Evolutionary conservation across 1,140 invertebrate species (phyloP).

Genomic region (Dreissena polymorpha): DNA sequence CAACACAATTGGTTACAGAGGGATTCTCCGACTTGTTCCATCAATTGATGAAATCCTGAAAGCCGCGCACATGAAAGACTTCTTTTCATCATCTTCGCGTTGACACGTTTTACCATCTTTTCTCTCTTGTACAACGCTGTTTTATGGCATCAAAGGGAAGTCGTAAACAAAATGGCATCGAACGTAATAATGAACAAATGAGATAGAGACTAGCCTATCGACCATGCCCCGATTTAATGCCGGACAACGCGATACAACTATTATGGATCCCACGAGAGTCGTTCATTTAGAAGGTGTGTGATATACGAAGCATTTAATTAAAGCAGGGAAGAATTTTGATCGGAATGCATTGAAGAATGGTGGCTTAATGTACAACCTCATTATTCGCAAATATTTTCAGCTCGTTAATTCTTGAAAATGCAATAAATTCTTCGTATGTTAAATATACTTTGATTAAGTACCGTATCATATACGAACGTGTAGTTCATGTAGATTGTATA

Average conservation of each 20-base stretch:
- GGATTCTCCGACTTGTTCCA: conserved; percentile 4
- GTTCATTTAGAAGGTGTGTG: conserved; percentile 5
- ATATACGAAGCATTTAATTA: conserved; percentile 13
- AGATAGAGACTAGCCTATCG: conserved; percentile 28
- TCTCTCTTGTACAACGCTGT: conserved; percentile 32
- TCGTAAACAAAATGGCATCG: conserved; percentile 45
- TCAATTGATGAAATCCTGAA: conserved; percentile 43
- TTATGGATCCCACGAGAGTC: conserved; percentile 40
- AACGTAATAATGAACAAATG: conserved; percentile 33
- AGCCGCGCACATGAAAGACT: conserved; percentile 41
- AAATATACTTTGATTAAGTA: too few relatives aligned
- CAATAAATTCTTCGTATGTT: too few relatives aligned
- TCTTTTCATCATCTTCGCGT: conserved; percentile 36
- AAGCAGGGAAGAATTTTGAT: too few relatives aligned
- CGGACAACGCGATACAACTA: conserved; percentile 39
- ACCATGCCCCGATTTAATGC: conserved; percentile 33
- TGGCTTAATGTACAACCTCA: too few relatives aligned
- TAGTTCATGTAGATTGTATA: too few relatives aligned
- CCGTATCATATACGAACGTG: too few relatives aligned
- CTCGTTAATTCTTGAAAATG: too few relatives aligned
- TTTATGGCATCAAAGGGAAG: conserved; percentile 49
- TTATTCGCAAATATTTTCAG: too few relatives aligned
- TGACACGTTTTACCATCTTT: conserved; percentile 32
- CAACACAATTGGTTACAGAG: conserved; percentile 27
- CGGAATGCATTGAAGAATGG: too few relatives aligned